Base-by-base conservation (phyloP, 1,140 invertebrate genomes). In the Leptopilina clavipes region DNA sequence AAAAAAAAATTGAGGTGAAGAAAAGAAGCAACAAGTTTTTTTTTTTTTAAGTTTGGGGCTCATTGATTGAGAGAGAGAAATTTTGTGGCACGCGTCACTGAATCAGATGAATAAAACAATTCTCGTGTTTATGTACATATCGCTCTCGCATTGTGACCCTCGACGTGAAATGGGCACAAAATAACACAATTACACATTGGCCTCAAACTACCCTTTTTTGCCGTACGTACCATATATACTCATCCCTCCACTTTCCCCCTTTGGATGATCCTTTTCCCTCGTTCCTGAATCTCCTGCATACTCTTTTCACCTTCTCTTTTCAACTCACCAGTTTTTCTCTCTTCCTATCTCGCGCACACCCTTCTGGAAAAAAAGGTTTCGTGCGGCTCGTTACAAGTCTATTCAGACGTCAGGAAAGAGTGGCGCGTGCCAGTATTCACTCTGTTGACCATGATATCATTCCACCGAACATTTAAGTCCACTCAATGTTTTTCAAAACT, bases 181-280 rank as follows among this genome's bases (percentile, higher is more conserved):
- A 89, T 90, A 90, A 90, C 89, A 87, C 86, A 89, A 90, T 90
- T 90, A 90, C 86, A 89, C 87, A 88, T 87, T 87, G 83, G 80
- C 77, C 84, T 83, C 83, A 81, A 82, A 80, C 80, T 80, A 80
- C 77, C 79, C 81, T 74, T 81, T 31, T 65, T 81, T n/a, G n/a
- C n/a, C 81, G 80, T 79, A 75, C 77, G 9, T 40, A 7, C 7
- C 3, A 1, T 40, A 40, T 40, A 40, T 77, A 75, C 81, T 74
- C 83, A 70, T 83, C 75, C 77, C n/a, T n/a, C 81, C 84, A 65
- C 78, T 80, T 81, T 76, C 78, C 81, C 81, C 76, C 37, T 31
- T 31, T 40, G 37, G 81, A 74, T 81, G 79, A 82, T 76, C 70
- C 76, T 45, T 71, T n/a, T 70, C 79, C 79, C 78, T 75, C 37